phyloP scores from a whole-genome alignment of 1,140 invertebrate species.

The Drosophila santomea region DNA sequence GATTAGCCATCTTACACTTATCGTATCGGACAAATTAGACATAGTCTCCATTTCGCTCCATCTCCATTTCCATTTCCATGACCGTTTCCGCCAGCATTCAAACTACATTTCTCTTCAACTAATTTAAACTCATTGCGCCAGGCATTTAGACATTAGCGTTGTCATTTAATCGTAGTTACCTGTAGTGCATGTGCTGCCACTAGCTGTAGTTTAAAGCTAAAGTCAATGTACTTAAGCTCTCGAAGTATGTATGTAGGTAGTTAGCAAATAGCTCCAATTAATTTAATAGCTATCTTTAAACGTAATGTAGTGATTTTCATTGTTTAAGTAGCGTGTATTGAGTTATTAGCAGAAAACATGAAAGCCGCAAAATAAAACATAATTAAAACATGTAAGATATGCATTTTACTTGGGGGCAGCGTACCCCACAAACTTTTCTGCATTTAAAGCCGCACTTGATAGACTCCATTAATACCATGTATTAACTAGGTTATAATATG shows the following conservation, averaged over 20 bases:
- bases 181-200: constrained; percentile 62
- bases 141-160: constrained; percentile 55
- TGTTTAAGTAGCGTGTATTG: constrained; percentile 24
- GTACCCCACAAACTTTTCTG: background rate
- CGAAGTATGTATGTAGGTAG: constrained; percentile 53
- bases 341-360: constrained; percentile 11
- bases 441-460: no score
- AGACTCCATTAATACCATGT: no score
- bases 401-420: background rate
- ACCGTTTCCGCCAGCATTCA: constrained; percentile 5
- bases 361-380: constrained; percentile 32
- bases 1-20: constrained; percentile 7
- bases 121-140: constrained; percentile 66
- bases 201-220: constrained; percentile 57
- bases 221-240: constrained; percentile 69
- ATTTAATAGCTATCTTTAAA: constrained; percentile 26
- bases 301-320: constrained; percentile 15
- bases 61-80: constrained; percentile 9
- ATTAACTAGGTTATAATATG: no score
- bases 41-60: constrained; percentile 25
- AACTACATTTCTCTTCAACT: constrained; percentile 31
- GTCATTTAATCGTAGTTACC: constrained; percentile 41
- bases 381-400: background rate
- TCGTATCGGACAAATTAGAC: constrained; percentile 64
- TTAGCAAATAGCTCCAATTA: constrained; percentile 55